Evolutionary conservation across 2,797 vertebrate genomes (phyloP).

Genomic region (Enteromius trimaculatus): DNA sequence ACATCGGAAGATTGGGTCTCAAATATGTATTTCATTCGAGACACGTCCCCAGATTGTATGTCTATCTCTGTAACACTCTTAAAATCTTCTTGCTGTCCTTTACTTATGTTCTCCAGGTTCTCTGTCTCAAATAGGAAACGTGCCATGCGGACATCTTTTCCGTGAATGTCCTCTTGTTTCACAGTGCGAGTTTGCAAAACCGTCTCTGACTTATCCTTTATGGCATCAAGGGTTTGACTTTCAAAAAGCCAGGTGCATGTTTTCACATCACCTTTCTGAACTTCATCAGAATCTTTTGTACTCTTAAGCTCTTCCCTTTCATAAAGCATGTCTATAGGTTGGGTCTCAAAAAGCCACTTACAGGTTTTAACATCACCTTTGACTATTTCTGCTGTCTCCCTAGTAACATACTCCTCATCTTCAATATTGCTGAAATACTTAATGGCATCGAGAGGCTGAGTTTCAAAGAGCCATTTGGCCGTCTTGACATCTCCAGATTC

Average conservation of each 20-base stretch:
- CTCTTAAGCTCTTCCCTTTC: constrained; percentile 77
- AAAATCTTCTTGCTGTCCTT: constrained; percentile 76
- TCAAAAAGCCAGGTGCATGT: constrained; percentile 93
- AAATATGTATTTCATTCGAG: constrained; percentile 89
- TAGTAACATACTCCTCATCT: constrained; percentile 77
- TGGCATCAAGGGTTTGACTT: constrained; percentile 86
- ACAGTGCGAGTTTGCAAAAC: constrained; percentile 79
- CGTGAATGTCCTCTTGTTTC: constrained; percentile 84
- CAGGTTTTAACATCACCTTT: constrained; percentile 92
- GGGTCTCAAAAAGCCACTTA: constrained; percentile 94
- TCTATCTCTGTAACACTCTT: constrained; percentile 84
- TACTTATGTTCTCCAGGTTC: constrained; percentile 84
- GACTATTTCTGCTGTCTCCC: constrained; percentile 73
- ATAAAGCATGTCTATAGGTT: constrained; percentile 87
- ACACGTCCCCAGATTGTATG: constrained; percentile 88
- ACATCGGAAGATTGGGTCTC: constrained; percentile 88
- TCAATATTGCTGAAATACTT: constrained; percentile 87
- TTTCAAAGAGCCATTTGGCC: constrained; percentile 96
- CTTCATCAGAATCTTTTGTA: constrained; percentile 72
- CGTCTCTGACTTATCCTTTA: constrained; percentile 80
- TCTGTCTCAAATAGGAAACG: constrained; percentile 92
- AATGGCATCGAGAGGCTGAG: constrained; percentile 90
- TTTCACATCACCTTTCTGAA: constrained; percentile 88
- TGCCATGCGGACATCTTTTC: constrained; percentile 86
- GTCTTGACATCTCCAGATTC: constrained; percentile 91